Conservation (phyloP, 2,797 vertebrate species). For the Ctenopoma multispine region DNA sequence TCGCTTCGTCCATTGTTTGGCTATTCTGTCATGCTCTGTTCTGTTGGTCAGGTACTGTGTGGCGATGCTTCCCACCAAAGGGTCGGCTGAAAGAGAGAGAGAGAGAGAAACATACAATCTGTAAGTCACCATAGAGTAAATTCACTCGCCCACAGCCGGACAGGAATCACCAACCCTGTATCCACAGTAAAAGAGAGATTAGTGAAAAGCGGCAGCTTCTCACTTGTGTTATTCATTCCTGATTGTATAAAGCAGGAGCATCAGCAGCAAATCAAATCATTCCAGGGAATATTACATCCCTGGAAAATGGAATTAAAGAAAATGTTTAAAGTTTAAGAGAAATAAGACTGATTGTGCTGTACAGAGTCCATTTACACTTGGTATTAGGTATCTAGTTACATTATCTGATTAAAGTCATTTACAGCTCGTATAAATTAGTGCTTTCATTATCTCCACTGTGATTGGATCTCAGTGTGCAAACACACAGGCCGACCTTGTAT, state of each 20-base stretch:
- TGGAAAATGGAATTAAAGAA: too few species aligned
- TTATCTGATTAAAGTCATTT: not conserved
- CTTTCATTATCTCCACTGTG: not conserved
- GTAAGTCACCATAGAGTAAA: not conserved
- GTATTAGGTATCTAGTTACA: not conserved
- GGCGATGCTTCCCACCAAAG: conserved; percentile 97
- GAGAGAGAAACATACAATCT: conserved; percentile 15
- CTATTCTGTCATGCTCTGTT: conserved; percentile 98
- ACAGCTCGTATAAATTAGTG: not conserved
- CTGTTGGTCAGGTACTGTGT: conserved; percentile 99
- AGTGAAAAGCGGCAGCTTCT: too few species aligned
- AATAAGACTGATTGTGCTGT: too few species aligned
- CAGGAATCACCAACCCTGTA: not conserved
- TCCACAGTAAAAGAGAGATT: too few species aligned
- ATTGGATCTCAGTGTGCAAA: not conserved
- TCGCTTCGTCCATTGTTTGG: conserved; percentile 99
- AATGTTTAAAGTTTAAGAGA: too few species aligned
- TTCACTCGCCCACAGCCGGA: not conserved
- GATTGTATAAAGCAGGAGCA: not conserved
- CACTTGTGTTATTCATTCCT: not conserved
- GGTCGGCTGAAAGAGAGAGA: conserved; percentile 87
- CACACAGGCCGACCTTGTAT: too few species aligned
- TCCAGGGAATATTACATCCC: too few species aligned
- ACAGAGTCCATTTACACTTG: too few species aligned
- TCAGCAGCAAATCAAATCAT: too few species aligned